phyloP scores from a whole-genome alignment of 2,797 vertebrate species.

The Erpetoichthys calabaricus region DNA sequence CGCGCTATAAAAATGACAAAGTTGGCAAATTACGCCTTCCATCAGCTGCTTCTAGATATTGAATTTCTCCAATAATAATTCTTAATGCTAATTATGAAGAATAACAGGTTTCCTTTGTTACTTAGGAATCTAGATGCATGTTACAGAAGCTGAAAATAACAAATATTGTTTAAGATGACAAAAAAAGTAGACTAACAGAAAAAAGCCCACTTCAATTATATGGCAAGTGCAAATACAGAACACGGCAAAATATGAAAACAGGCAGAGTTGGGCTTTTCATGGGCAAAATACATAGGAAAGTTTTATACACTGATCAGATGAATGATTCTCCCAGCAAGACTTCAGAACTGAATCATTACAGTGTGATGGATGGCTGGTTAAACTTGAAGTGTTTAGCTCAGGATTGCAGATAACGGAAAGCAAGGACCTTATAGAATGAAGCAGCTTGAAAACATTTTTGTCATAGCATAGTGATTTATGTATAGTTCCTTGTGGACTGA shows the following conservation, averaged over 20 bases:
- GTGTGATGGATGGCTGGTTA: conserved; percentile 1
- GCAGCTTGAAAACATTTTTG: background rate
- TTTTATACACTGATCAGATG: background rate
- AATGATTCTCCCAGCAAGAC: background rate
- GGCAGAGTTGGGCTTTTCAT: too few species aligned
- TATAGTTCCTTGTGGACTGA: background rate
- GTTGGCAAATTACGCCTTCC: background rate
- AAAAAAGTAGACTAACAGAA: background rate
- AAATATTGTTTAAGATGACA: background rate
- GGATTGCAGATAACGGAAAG: background rate
- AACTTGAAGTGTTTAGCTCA: background rate
- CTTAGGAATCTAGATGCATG: background rate
- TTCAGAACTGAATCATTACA: background rate
- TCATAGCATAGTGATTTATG: background rate
- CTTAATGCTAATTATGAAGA: background rate
- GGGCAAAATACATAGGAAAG: background rate
- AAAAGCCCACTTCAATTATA: background rate
- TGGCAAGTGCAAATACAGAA: background rate
- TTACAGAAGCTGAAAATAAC: background rate
- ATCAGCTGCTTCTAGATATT: background rate
- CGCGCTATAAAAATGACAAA: background rate
- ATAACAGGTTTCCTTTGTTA: background rate
- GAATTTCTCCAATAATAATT: background rate
- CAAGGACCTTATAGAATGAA: background rate
- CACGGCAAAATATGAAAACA: background rate